Conservation (phyloP, 2,113 vertebrate species). For the Carassius gibelio region DNA sequence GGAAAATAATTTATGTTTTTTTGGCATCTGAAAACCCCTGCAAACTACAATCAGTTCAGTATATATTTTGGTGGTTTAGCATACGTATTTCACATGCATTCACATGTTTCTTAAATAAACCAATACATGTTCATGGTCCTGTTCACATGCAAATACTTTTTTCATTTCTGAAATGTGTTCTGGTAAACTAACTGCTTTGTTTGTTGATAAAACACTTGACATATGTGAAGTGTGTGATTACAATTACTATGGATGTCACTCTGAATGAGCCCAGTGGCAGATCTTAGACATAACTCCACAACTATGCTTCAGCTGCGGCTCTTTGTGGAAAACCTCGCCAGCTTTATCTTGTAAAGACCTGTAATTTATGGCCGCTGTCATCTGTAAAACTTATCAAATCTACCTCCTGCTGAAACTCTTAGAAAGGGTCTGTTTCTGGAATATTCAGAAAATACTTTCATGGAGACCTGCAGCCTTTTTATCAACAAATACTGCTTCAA, state of each 20-base stretch:
- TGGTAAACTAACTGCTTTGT: neutral
- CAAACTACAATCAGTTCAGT: neutral
- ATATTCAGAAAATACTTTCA: conserved; percentile 7
- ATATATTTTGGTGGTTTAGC: neutral
- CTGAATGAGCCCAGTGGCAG: conserved; percentile 19
- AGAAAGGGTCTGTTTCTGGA: conserved; percentile 21
- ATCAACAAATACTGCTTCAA: neutral
- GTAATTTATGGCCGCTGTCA: conserved; percentile 59
- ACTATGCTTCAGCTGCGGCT: conserved; percentile 2
- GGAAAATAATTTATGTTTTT: too few relatives aligned
- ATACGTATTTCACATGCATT: neutral
- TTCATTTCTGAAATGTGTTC: neutral
- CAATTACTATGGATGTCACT: neutral
- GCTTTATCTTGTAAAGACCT: conserved; percentile 52
- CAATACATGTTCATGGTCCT: neutral
- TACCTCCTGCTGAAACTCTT: conserved; percentile 48
- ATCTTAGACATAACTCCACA: neutral
- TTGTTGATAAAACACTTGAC: conserved; percentile 23
- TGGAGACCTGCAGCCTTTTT: neutral
- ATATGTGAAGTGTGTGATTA: conserved; percentile 13
- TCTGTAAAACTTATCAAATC: conserved; percentile 58
- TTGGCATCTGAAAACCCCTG: neutral
- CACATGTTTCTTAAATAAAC: neutral
- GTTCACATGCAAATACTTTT: neutral
- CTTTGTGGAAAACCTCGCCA: conserved; percentile 46